phyloP scores from a whole-genome alignment of 1,140 invertebrate species.

The Ooceraea biroi region DNA sequence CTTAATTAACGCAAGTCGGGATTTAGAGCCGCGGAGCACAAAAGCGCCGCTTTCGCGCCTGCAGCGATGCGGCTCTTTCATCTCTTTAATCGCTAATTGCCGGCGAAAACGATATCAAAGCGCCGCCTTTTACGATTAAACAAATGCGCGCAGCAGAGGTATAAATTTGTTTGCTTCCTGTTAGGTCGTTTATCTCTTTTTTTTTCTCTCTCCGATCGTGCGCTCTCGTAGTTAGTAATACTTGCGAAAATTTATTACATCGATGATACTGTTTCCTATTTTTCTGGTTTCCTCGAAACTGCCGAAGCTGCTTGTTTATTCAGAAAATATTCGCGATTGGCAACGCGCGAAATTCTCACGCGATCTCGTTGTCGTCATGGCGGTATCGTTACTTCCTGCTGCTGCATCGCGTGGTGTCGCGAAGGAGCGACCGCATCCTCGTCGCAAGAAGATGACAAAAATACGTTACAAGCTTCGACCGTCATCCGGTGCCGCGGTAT shows the following conservation, averaged over 20 bases:
- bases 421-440: conserved; percentile 27
- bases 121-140: background rate
- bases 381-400: conserved; percentile 67
- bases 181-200: too few species aligned
- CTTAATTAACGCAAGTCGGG: conserved; percentile 14
- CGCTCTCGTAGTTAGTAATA: background rate
- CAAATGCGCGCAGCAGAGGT: background rate
- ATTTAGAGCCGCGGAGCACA: background rate
- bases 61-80: background rate
- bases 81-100: background rate
- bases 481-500: conserved; percentile 71
- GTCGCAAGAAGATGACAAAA: conserved; percentile 70
- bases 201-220: background rate
- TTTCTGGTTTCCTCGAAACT: background rate
- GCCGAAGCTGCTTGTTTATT: background rate
- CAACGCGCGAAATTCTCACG: conserved; percentile 2
- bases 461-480: conserved; percentile 64
- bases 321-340: conserved; percentile 22
- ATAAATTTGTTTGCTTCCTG: background rate
- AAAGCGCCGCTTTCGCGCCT: background rate
- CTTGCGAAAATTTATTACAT: background rate
- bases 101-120: background rate
- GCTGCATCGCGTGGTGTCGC: conserved; percentile 15
- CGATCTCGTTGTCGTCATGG: background rate
- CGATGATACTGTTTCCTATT: background rate